Evolutionary conservation across 2,113 vertebrate genomes (phyloP).

Genomic region (Aptenodytes patagonicus): DNA sequence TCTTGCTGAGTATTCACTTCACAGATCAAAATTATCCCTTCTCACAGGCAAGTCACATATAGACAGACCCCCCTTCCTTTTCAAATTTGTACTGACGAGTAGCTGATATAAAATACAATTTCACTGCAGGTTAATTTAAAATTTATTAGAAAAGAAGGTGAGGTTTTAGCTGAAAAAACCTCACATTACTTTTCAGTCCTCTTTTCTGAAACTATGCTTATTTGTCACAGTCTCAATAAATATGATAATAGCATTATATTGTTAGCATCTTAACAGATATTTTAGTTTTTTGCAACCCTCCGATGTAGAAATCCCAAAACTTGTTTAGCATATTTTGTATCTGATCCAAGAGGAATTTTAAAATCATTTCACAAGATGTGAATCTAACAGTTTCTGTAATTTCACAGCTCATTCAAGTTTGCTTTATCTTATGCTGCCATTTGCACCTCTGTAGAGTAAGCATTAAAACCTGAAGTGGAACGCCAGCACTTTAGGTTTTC

Average conservation of each 20-base stretch:
- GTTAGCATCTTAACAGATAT: background rate
- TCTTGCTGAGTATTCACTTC: slow-evolving; percentile 27
- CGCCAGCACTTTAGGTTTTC: background rate
- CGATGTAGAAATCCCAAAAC: background rate
- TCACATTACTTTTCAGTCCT: slow-evolving; percentile 16
- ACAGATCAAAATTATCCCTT: slow-evolving; percentile 1
- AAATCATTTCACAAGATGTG: background rate
- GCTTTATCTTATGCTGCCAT: background rate
- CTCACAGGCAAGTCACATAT: background rate
- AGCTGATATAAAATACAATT: slow-evolving; percentile 22
- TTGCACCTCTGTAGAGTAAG: background rate
- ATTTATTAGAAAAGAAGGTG: slow-evolving; percentile 16
- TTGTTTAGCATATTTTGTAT: background rate
- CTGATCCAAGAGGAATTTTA: background rate
- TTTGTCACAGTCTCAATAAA: slow-evolving; percentile 29
- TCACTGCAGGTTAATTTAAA: slow-evolving; percentile 37
- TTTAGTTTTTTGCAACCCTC: background rate
- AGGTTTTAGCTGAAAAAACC: background rate
- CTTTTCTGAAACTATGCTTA: slow-evolving; percentile 1
- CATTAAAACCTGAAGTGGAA: background rate
- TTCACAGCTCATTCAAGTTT: background rate
- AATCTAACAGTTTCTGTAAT: background rate
- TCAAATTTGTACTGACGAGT: background rate
- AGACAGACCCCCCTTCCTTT: background rate
- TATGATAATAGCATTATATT: background rate